These are phyloP conservation scores for Danaus melanippus DNA, from an alignment of 1,140 invertebrate species.

Conservation along the genomic window DNA sequence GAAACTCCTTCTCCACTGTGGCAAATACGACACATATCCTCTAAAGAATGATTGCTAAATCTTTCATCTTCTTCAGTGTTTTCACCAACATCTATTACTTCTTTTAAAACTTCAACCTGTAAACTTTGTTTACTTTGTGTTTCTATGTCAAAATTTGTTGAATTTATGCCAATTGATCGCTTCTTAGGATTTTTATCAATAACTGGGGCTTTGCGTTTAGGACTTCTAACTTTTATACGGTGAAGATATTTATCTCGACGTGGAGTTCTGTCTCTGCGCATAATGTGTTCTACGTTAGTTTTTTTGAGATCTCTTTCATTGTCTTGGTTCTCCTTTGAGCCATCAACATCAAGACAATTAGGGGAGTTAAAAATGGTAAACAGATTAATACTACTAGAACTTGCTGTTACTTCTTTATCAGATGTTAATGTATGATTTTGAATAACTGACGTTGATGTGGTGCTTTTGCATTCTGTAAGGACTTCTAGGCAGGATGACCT, in stretches of 20 bases:
- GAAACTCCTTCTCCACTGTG: constrained; percentile 49
- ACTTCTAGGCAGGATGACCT: constrained; percentile 22
- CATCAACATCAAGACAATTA: constrained; percentile 4
- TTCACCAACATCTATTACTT: constrained; percentile 21
- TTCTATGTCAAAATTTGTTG: constrained; percentile 30
- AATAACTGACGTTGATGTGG: constrained; percentile 13
- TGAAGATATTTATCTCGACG: constrained; percentile 41
- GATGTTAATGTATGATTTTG: constrained; percentile 15
- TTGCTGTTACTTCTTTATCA: constrained; percentile 45
- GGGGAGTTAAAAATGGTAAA: constrained; percentile 23
- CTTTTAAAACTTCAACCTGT: constrained; percentile 11
- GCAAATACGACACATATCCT: constrained; percentile 62
- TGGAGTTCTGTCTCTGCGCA: constrained; percentile 21
- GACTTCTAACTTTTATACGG: constrained; percentile 53
- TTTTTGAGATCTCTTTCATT: constrained; percentile 16
- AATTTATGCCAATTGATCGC: constrained; percentile 23
- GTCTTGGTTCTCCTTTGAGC: constrained; percentile 12
- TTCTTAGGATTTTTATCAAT: constrained; percentile 27
- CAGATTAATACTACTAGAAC: constrained; percentile 44
- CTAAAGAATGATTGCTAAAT: constrained; percentile 37
- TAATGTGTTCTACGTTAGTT: constrained; percentile 2
- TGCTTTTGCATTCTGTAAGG: constrained; percentile 26
- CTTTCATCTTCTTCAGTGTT: constrained; percentile 29
- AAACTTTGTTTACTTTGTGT: constrained; percentile 12
- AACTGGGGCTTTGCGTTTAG: constrained; percentile 31